Base-by-base conservation (phyloP, 2,797 vertebrate genomes). In the Molossus molossus region DNA sequence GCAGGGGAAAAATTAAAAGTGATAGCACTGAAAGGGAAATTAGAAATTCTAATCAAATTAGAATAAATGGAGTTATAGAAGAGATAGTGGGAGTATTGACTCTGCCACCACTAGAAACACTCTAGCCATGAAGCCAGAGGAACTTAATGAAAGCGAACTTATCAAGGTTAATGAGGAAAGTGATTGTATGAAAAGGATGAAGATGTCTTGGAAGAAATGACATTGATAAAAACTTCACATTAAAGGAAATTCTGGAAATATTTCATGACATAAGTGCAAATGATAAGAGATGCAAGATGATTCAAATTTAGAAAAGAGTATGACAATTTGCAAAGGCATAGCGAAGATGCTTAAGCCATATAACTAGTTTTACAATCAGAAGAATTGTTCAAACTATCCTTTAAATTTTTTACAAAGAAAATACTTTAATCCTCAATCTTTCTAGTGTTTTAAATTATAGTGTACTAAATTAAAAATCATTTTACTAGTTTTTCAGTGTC, bases 231-330 rank as follows among this genome's bases (percentile, higher is more conserved):
- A 82, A 33, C 40, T 84, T 94, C 57, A 69, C 82, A 29, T 37
- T 73, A 73, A 80, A 84, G 53, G 50, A 72, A 48, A 3, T 25
- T 84, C 45, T 62, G 67, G 81, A 91, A 29, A n/a, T 77, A 75
- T 62, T 90, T 86, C 25, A 57, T 18, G 75, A 55, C 33, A 20
- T 93, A 86, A 86, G 21, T 60, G 48, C 27, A 77, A 76, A 81
- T 27, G 69, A 91, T 93, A 93, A 96, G 95, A 69, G 64, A 21
- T 75, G 20, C 40, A 84, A 91, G 65, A 45, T 60, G 70, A 64
- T 73, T 80, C 81, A 92, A 60, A 87, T 70, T 88, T 69, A 89
- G 80, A 79, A 90, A 67, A 10, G 33, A 69, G 9, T 50, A 29
- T 50, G 48, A 76, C 58, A 45, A 15, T 88, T 77, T 95, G 62